These are phyloP conservation scores for Xenopus tropicalis DNA, from an alignment of 2,113 vertebrate species.

Conservation along the genomic window UCB_Xtro_10.0 CM004443.2:104199501-104200000, in stretches of 20 bases:
- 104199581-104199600: background rate
- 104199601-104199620: background rate
- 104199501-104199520: no score
- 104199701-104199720: constrained; percentile 5
- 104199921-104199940: no score
- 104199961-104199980: no score
- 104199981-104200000: no score
- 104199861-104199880: background rate
- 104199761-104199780: constrained; percentile 26
- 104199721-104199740: constrained; percentile 36
- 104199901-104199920: background rate
- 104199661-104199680: constrained; percentile 5
- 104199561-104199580: background rate
- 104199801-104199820: constrained; percentile 7
- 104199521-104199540: no score
- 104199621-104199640: background rate
- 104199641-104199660: background rate
- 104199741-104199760: constrained; percentile 16
- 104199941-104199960: no score
- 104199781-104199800: constrained; percentile 35
- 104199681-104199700: constrained; percentile 5
- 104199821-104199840: background rate
- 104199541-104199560: no score
- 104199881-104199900: background rate
- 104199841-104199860: background rate